Base-by-base conservation (phyloP, 2,113 vertebrate species). In the Rhizomys pruinosus region DNA sequence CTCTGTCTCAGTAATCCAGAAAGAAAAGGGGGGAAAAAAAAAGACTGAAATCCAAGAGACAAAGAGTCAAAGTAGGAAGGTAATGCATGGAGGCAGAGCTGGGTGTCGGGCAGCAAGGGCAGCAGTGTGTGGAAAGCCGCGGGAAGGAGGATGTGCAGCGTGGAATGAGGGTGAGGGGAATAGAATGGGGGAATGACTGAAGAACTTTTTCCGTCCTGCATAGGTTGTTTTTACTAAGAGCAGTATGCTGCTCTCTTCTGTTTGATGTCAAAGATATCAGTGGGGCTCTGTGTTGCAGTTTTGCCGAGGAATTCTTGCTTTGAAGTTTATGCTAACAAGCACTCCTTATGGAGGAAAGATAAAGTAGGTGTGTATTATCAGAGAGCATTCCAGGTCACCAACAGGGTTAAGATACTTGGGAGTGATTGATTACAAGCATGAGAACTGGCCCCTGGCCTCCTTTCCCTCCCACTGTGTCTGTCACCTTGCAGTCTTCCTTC, bases 341-440 rank as follows among this genome's bases (percentile, higher is more conserved):
- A 44, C 34, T n/a, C n/a, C n/a, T n/a, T n/a, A n/a, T n/a, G n/a
- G n/a, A 93, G 37, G 42, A 87, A 32, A 64, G 42, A 25, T 9
- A 78, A 91, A 69, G n/a, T 79, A 76, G 44, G 17, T 34, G 11
- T 44, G 94, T 94, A 87, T 72, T 80, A 39, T 2, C 55, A 81
- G 68, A 94, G 72, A 74, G 74, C 74, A 73, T 72, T n/a, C 3
- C 27, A 72, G 55, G 64, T 85, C 16, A 7, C 34, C 20, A 66
- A 29, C 37, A 61, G 8, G 87, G 15, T 42, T 6, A 34, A 78
- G 39, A 64, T 78, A 19, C 74, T 71, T 59, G 10, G 20, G n/a
- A 20, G 23, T 57, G 34, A 68, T 87, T 13, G 55, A 47, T 72
- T 82, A 34, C 11, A 63, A 76, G 74, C 44, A 19, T 74, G 57